These are phyloP conservation scores for Drosophila meridiana DNA, from an alignment of 2,888 invertebrate genomes.

Conservation along the genomic window DNA sequence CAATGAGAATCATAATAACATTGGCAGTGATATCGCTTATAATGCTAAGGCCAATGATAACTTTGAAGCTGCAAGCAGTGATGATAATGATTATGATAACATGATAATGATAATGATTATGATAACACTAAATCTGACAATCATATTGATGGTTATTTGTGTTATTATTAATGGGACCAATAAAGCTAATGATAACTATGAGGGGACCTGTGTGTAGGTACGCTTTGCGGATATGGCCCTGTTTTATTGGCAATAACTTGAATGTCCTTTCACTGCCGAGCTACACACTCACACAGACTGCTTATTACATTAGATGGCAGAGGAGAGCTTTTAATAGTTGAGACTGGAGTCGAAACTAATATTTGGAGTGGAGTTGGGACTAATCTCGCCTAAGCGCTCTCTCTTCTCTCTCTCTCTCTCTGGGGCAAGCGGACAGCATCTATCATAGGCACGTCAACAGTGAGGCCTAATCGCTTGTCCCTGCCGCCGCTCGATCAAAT, in stretches of 20 bases:
- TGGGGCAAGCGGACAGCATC: conserved; percentile 43
- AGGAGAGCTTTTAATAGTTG: neutral
- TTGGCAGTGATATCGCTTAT: neutral
- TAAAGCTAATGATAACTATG: conserved; percentile 6
- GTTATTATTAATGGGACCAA: neutral
- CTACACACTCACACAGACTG: conserved; percentile 1
- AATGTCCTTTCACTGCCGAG: conserved; percentile 2
- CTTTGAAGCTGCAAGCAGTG: neutral
- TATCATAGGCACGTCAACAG: conserved; percentile 60
- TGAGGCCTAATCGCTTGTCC: conserved; percentile 50
- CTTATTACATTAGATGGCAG: neutral
- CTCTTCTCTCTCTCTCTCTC: neutral
- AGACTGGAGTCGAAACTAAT: neutral
- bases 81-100: neutral
- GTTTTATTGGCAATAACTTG: conserved; percentile 42
- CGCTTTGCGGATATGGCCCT: conserved; percentile 43
- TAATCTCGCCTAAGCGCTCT: neutral
- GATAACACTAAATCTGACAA: conserved; percentile 13
- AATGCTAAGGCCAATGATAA: neutral
- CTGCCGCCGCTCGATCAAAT: conserved; percentile 63
- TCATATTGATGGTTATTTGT: neutral
- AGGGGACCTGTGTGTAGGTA: conserved; percentile 16
- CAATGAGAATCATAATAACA: neutral
- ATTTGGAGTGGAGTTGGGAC: conserved; percentile 3
- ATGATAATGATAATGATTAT: conserved; percentile 6